Conservation (phyloP, 2,888 invertebrate species). For the Lutraria lutraria region DNA sequence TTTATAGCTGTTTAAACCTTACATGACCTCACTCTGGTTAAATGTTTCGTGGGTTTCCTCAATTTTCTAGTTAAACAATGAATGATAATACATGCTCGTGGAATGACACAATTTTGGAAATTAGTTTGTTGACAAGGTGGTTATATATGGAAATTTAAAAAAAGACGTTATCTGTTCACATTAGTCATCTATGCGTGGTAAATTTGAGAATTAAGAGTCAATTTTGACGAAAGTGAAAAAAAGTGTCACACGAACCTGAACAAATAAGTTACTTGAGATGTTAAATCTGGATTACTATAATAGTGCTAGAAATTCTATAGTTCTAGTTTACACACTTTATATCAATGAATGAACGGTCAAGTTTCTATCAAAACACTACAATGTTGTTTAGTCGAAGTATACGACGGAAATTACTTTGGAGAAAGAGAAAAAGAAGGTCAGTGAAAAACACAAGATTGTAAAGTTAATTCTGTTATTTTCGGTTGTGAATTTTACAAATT, state of each 20-base stretch:
- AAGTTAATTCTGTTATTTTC: no score
- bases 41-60: background rate
- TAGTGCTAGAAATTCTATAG: constrained; percentile 14
- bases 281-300: constrained; percentile 4
- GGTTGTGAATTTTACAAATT: no score
- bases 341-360: constrained; percentile 19
- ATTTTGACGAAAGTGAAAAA: background rate
- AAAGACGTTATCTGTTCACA: background rate
- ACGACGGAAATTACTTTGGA: constrained; percentile 16
- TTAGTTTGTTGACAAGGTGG: constrained; percentile 15
- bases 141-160: background rate
- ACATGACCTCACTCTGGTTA: background rate
- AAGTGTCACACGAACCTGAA: constrained; percentile 4
- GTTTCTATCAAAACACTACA: constrained; percentile 21
- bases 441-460: background rate
- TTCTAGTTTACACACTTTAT: background rate
- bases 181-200: background rate
- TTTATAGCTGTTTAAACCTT: background rate
- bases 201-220: background rate
- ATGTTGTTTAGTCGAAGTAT: constrained; percentile 14
- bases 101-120: background rate
- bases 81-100: background rate
- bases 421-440: constrained; percentile 4
- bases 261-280: constrained; percentile 20
- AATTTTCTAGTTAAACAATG: background rate